Conservation (phyloP, 2,888 invertebrate genomes). For the Gortyna flavago region DNA sequence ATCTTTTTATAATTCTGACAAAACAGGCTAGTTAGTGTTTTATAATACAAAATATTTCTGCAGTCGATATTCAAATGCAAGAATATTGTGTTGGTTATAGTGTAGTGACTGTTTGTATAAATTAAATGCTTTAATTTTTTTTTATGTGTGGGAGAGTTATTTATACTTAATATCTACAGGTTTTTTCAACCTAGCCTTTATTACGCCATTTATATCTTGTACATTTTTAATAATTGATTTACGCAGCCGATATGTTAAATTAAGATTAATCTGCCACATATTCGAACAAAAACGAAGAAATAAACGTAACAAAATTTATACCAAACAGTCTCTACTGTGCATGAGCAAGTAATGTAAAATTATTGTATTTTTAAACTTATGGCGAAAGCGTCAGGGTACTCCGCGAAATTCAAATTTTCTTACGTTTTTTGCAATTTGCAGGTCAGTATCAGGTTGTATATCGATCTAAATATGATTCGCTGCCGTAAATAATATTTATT, state of each 20-base stretch:
- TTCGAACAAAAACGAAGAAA: constrained; percentile 47
- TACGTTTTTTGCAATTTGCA: neutral
- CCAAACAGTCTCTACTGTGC: constrained; percentile 41
- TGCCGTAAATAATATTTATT: neutral
- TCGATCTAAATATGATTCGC: neutral
- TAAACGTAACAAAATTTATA: constrained; percentile 34
- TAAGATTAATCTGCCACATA: constrained; percentile 4
- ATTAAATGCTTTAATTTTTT: constrained; percentile 19
- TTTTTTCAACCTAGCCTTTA: neutral
- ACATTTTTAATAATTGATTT: constrained; percentile 14
- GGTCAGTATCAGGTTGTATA: neutral
- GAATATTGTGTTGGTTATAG: constrained; percentile 33
- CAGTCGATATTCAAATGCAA: constrained; percentile 29
- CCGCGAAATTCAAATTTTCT: too few relatives aligned
- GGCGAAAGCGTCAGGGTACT: neutral
- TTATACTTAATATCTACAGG: neutral
- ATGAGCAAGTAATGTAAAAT: constrained; percentile 41
- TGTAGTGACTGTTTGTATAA: constrained; percentile 52
- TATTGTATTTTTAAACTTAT: constrained; percentile 64
- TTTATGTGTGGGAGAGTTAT: constrained; percentile 21
- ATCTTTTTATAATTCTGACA: constrained; percentile 48
- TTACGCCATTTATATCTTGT: constrained; percentile 1
- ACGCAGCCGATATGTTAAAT: neutral
- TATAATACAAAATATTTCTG: constrained; percentile 22
- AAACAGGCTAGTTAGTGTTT: constrained; percentile 27